Evolutionary conservation across 1,140 invertebrate genomes (phyloP), one percentile per base, ranked within the genome.

Genomic region (Diachasmimorpha longicaudata): DNA sequence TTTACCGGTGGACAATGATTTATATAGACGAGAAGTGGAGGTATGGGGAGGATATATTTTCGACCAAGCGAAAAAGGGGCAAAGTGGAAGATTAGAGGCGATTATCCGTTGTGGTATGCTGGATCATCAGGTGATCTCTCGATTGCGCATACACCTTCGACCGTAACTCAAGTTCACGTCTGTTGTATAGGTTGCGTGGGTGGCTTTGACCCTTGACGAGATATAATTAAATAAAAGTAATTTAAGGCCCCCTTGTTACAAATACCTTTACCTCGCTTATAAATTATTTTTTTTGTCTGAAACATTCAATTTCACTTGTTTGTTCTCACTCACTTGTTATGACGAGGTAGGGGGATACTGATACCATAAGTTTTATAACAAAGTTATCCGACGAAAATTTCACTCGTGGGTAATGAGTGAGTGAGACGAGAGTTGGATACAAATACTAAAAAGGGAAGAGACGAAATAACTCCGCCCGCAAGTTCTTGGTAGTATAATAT

Each of bases 81-180:
- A 88, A 88, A 89, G 87, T 88, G 87, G 88, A 89, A 88, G 87
- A 89, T 89, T 88, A 89, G 86, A 85, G 86, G 84, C 85, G 84
- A 88, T 89, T 88, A 89, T 88, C 84, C 48, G 44, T n/a, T 42
- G 81, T 81, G 82, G 82, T 36, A n/a, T n/a, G 66, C n/a, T 68
- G 31, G 31, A 68, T 68, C 66, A 87, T 89, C 86, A 87, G 85
- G 83, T 87, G 85, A 83, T 83, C 85, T 79, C 81, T 80, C 80
- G 81, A 82, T 82, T 78, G 83, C 74, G 39, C 72, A 36, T 79
- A 80, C 83, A 86, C 81, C 81, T 79, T 85, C 79, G 73, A 74
- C 75, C 80, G 74, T 78, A 78, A 78, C 72, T 76, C 77, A 78
- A 76, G 21, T 70, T 70, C 48, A 68, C 66, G 55, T 70, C 48